A percentile compares a stretch with the other conserved stretches of the same genome.
phyloP scores from a whole-genome alignment of 2,113 vertebrate genomes.

The Lepus americanus region DNA sequence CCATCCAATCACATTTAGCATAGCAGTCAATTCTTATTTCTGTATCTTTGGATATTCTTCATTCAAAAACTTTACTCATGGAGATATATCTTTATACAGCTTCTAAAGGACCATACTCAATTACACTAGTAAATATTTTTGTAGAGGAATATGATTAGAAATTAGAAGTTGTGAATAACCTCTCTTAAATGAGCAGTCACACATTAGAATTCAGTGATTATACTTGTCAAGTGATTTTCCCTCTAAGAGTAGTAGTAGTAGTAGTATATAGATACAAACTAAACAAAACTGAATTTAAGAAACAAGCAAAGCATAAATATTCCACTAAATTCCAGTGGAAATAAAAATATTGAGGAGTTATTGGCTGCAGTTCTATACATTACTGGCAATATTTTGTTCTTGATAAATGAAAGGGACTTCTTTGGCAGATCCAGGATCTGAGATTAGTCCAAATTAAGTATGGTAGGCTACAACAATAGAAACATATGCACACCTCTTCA shows the following conservation, averaged over 20 bases:
- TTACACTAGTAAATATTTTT: not conserved
- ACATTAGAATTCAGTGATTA: constrained; percentile 32
- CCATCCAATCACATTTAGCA: not conserved
- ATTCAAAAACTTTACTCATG: constrained; percentile 7
- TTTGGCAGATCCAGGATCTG: not conserved
- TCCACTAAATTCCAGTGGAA: not conserved
- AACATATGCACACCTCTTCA: not conserved
- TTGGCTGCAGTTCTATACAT: not conserved
- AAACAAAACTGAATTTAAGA: not conserved
- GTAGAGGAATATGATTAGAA: not conserved
- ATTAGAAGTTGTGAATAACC: not conserved
- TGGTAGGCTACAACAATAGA: not conserved
- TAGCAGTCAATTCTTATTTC: not conserved
- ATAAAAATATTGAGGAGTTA: not conserved
- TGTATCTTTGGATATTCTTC: not conserved
- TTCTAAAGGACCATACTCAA: not conserved
- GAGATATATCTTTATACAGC: not conserved
- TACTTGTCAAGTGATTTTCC: constrained; percentile 39
- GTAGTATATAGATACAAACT: not conserved
- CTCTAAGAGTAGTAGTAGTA: not conserved
- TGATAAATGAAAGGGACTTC: not conserved
- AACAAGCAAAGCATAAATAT: not conserved
- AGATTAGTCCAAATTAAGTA: not conserved
- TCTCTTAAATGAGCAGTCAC: not conserved
- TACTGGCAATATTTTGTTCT: not conserved